These are phyloP conservation scores for Pardalotus punctatus DNA, from an alignment of 2,113 vertebrate genomes.

Conservation along the genomic window DNA sequence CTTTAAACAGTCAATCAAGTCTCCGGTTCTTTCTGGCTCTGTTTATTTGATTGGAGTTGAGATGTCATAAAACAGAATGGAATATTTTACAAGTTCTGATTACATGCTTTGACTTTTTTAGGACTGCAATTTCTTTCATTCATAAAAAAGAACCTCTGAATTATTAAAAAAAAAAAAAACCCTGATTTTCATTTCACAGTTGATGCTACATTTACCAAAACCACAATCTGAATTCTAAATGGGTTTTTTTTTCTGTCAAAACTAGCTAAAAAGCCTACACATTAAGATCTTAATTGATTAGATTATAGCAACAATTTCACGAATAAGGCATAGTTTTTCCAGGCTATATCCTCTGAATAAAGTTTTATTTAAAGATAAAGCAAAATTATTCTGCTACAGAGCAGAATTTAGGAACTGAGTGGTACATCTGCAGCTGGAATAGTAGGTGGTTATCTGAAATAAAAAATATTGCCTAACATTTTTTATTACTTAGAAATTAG, in stretches of 20 bases:
- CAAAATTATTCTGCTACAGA: background rate
- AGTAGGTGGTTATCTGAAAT: background rate
- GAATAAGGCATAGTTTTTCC: background rate
- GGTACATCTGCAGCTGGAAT: background rate
- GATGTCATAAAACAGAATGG: conserved; percentile 57
- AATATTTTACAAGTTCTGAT: conserved; percentile 56
- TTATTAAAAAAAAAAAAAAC: background rate
- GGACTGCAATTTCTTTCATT: conserved; percentile 47
- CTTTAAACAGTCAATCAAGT: conserved; percentile 66
- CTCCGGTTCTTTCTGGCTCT: background rate
- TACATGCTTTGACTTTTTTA: conserved; percentile 35
- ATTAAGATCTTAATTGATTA: conserved; percentile 39
- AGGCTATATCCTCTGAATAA: conserved; percentile 1
- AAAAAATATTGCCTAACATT: background rate
- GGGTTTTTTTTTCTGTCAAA: background rate
- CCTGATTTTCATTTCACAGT: conserved; percentile 26
- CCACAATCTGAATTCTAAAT: background rate
- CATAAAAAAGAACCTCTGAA: background rate
- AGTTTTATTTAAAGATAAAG: conserved; percentile 12
- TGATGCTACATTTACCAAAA: conserved; percentile 13
- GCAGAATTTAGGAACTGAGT: background rate
- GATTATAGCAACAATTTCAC: background rate
- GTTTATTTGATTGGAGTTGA: conserved; percentile 55
- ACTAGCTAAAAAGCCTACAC: background rate
- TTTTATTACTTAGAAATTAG: background rate